These are phyloP conservation scores for Tichodroma muraria DNA, from an alignment of 2,113 vertebrate species.

Conservation along the genomic window DNA sequence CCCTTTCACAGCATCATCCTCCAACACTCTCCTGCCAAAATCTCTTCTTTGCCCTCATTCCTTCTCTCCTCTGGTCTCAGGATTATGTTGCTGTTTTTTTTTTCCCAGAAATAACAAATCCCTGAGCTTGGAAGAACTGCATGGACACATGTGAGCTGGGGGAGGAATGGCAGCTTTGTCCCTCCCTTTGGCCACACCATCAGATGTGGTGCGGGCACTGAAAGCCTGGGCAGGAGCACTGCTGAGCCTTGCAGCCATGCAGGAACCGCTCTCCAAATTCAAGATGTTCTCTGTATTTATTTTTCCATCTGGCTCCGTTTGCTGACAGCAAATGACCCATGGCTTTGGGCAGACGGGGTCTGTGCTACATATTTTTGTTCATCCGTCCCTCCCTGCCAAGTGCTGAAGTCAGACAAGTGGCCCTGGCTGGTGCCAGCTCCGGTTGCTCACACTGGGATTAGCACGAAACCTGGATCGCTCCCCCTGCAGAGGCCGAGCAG, in stretches of 20 bases:
- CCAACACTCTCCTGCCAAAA: neutral
- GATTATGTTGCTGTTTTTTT: neutral
- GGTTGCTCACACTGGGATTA: slow-evolving; percentile 74
- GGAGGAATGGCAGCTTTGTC: neutral
- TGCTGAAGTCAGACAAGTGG: slow-evolving; percentile 68
- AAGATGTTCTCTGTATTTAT: neutral
- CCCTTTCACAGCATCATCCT: neutral
- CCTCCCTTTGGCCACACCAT: neutral
- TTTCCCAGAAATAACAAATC: neutral
- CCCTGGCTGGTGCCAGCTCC: slow-evolving; percentile 48
- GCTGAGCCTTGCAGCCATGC: neutral
- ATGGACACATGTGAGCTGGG: neutral
- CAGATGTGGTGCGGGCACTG: neutral
- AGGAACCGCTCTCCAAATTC: neutral
- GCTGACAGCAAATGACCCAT: neutral
- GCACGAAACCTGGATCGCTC: slow-evolving; percentile 36
- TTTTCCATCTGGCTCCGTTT: neutral
- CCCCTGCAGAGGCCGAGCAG: neutral
- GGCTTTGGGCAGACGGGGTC: neutral
- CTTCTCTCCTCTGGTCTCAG: neutral
- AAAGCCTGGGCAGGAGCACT: neutral
- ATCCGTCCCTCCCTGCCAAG: slow-evolving; percentile 52
- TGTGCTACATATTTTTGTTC: neutral
- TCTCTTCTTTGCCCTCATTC: neutral
- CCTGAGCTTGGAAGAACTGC: neutral